Evolutionary conservation across 1,140 invertebrate genomes (phyloP).

Genomic region (Cyrtorhinus lividipennis): DNA sequence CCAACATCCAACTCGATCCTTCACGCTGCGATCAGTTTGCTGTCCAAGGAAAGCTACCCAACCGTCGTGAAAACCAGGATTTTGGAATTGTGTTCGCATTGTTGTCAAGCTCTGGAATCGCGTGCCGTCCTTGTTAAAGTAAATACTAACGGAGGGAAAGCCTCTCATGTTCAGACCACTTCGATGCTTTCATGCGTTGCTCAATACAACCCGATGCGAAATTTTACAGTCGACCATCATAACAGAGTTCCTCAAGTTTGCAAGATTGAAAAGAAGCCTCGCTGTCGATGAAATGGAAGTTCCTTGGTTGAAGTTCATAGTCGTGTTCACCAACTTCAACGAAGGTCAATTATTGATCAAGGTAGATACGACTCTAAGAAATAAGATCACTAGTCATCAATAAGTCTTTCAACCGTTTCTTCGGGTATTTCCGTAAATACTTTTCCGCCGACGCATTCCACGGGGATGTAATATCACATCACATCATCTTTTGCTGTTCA

Average conservation of each 20-base stretch:
- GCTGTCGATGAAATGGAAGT: constrained; percentile 18
- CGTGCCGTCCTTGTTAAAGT: constrained; percentile 37
- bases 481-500: no score
- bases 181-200: not conserved
- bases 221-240: not conserved
- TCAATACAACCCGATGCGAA: no score
- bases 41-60: constrained; percentile 34
- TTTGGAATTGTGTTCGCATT: constrained; percentile 36
- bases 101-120: constrained; percentile 35
- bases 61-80: constrained; percentile 31
- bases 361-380: no score
- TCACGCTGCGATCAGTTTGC: constrained; percentile 33
- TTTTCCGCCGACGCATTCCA: no score
- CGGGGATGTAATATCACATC: no score
- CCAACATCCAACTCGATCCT: constrained; percentile 36
- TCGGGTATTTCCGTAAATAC: no score
- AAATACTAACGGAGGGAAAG: constrained; percentile 22
- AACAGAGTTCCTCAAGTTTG: constrained; percentile 10
- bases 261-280: not conserved
- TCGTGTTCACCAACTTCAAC: constrained; percentile 32
- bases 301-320: constrained; percentile 30
- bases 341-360: constrained; percentile 33
- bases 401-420: no score
- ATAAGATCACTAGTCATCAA: no score
- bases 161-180: no score